phyloP scores from a whole-genome alignment of 2,113 vertebrate species.

The Cercopithecus mona region DNA sequence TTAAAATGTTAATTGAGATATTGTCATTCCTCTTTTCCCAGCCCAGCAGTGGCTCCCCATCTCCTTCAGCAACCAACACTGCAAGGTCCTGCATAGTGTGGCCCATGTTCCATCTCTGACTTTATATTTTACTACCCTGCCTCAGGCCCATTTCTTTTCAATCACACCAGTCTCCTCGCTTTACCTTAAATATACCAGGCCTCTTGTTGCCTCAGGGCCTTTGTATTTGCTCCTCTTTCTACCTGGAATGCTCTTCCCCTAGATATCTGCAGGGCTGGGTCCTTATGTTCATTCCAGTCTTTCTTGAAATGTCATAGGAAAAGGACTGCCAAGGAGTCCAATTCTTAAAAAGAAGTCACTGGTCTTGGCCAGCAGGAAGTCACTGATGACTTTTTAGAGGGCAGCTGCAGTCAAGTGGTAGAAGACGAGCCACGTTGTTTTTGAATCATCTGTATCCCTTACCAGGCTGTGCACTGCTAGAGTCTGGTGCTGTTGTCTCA shows the following conservation, averaged over 20 bases:
- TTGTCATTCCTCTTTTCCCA: background rate
- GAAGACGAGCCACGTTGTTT: background rate
- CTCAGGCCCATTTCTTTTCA: background rate
- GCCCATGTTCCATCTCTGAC: background rate
- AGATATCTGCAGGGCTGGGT: background rate
- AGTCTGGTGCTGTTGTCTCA: background rate
- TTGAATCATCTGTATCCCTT: background rate
- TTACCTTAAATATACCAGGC: background rate
- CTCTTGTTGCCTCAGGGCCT: background rate
- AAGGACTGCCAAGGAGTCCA: background rate
- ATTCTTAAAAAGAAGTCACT: slow-evolving; percentile 14
- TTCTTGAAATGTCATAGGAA: background rate
- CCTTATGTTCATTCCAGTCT: background rate
- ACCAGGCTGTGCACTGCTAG: background rate
- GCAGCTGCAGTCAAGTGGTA: background rate
- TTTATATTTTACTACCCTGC: background rate
- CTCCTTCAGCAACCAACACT: background rate
- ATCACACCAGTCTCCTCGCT: background rate
- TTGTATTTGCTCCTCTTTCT: slow-evolving; percentile 11
- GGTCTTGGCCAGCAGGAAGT: background rate
- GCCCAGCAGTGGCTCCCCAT: background rate
- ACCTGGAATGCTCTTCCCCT: background rate
- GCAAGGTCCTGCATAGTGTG: background rate
- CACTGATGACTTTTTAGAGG: slow-evolving; percentile 14
- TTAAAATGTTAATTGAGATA: background rate